These are phyloP conservation scores for Cavia porcellus DNA, from an alignment of 2,113 vertebrate species.

Conservation along the genomic window DNA sequence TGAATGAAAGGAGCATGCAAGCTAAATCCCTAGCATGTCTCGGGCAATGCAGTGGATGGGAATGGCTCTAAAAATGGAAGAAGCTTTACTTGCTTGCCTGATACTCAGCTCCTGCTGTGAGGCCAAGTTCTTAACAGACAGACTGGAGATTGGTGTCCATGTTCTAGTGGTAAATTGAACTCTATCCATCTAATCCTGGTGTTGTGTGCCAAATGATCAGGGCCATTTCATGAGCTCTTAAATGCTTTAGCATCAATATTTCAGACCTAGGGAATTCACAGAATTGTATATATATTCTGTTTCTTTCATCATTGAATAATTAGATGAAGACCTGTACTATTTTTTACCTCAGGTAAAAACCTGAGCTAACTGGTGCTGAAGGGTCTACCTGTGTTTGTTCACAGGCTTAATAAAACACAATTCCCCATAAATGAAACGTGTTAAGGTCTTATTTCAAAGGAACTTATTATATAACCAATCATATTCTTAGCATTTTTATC, in stretches of 20 bases:
- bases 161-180: background rate
- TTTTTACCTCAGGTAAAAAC: background rate
- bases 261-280: background rate
- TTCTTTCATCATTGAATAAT: background rate
- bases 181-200: background rate
- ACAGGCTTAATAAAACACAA: background rate
- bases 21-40: background rate
- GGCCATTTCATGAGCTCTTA: background rate
- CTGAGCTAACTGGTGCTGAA: background rate
- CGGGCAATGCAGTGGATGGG: background rate
- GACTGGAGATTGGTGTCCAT: background rate
- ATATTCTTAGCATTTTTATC: background rate
- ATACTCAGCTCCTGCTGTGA: background rate
- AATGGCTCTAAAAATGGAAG: background rate
- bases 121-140: background rate
- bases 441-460: conserved; percentile 30
- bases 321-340: background rate
- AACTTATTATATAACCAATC: background rate
- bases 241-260: background rate
- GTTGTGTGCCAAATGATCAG: background rate
- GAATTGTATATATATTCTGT: background rate
- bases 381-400: conserved; percentile 4
- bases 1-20: background rate
- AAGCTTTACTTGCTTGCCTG: background rate
- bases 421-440: conserved; percentile 1